A percentile compares a stretch with the other conserved stretches of the same genome.
Evolutionary conservation across 92 coral and sea anemone genomes (phyloP).

Genomic region (Porites lobata): DNA sequence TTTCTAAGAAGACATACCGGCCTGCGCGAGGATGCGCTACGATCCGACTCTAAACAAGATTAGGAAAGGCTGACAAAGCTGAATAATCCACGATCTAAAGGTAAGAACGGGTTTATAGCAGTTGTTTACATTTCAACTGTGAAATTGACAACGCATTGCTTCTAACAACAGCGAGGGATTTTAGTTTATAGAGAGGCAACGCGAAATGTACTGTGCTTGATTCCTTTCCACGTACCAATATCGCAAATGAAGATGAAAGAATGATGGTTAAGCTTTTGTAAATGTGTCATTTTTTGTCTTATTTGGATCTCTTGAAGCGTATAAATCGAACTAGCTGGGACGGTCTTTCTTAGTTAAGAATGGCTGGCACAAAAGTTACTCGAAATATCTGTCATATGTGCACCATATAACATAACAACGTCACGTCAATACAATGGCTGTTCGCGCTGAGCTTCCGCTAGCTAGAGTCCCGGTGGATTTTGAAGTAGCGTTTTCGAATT

Average conservation of each 20-base stretch:
- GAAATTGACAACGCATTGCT: conserved; percentile 65
- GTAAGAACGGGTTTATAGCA: conserved; percentile 35
- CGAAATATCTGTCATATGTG: not conserved
- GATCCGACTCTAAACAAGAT: conserved; percentile 43
- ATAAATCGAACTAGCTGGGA: too few species aligned
- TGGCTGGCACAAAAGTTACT: not conserved
- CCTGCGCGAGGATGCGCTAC: not conserved
- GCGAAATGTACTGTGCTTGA: not conserved
- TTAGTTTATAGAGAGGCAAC: not conserved
- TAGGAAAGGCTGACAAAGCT: conserved; percentile 48
- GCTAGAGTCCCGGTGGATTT: not conserved
- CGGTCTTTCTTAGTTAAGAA: not conserved
- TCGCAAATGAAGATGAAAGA: not conserved
- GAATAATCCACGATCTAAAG: conserved; percentile 37
- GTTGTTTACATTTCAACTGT: conserved; percentile 81
- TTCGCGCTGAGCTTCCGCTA: not conserved
- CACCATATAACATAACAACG: not conserved
- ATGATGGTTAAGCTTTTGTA: too few species aligned
- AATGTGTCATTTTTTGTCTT: too few species aligned
- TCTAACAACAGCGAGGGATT: not conserved
- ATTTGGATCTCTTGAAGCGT: too few species aligned
- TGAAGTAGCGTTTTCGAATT: not conserved
- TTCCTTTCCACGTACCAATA: conserved; percentile 15
- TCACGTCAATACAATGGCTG: not conserved
- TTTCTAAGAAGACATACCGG: conserved; percentile 1